phyloP scores from a whole-genome alignment of 2,797 vertebrate species.

The Acanthis flammea region DNA sequence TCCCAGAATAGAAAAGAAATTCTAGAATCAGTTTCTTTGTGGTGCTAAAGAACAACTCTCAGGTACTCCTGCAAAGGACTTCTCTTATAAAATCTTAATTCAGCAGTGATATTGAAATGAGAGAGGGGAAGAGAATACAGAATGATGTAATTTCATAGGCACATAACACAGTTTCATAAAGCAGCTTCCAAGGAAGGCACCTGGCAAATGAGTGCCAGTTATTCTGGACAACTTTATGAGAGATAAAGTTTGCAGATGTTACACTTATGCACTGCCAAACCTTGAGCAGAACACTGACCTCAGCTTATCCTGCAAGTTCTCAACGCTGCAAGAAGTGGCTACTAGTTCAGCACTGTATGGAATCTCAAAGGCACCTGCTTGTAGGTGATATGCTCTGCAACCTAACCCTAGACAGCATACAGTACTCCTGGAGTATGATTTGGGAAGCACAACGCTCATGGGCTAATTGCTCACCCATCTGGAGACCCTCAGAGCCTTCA shows the following conservation, averaged over 20 bases:
- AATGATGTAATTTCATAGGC: background rate
- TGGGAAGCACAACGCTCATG: rapidly evolving
- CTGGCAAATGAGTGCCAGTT: background rate
- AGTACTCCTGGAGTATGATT: background rate
- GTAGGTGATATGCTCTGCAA: rapidly evolving
- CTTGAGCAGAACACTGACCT: background rate
- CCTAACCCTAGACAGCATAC: background rate
- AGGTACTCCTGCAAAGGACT: background rate
- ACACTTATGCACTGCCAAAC: rapidly evolving
- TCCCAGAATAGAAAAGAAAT: background rate
- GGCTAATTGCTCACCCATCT: background rate
- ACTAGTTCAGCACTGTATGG: background rate
- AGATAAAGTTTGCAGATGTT: background rate
- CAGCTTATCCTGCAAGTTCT: background rate
- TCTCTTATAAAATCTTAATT: background rate
- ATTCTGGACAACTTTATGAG: background rate
- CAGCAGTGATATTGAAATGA: background rate
- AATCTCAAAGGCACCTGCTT: background rate
- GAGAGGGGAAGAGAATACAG: background rate
- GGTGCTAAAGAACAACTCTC: background rate
- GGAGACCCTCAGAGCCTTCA: background rate
- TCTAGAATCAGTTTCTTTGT: background rate
- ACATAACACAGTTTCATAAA: background rate
- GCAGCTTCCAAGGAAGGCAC: background rate
- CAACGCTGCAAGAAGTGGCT: background rate